Evolutionary conservation across 2,113 vertebrate species (phyloP), one percentile per base, ranked within the genome.

Genomic region (Caranx ignobilis): DNA sequence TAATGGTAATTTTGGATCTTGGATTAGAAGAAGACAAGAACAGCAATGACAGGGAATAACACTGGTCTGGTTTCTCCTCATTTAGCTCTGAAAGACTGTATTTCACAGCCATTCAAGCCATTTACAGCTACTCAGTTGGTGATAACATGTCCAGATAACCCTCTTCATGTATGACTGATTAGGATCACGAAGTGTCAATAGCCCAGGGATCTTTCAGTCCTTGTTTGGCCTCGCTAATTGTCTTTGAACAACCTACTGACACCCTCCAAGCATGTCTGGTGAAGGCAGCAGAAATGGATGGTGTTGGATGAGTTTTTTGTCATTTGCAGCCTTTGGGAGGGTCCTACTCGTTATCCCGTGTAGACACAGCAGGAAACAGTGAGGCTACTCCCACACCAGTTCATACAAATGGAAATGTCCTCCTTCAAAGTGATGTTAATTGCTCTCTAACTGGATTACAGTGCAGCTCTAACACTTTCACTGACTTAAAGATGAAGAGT

Each of bases 331-430:
- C 81, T 37, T 35, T 71, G 73, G 83, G 81, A 80, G 0, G 31
- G 79, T 59, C 67, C 32, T 26, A 74, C 81, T 89, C 45, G 62
- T 84, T 84, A 71, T 77, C 79, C 89, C 31, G 3, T 71, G 72
- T 35, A 73, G 79, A 77, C 83, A 69, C 90, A 85, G 79, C 77
- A 70, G 88, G 89, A 79, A 81, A 55, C 60, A 34, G 75, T 54
- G 77, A 75, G 68, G 66, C 83, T 21, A 85, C 88, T 88, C 82
- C 88, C 74, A 71, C 69, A 55, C 62, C 72, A 56, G 68, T 70
- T 39, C 78, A 88, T 86, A 81, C 75, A 91, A 57, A 93, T 90
- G 88, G 85, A 90, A 90, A 92, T 88, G 71, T 73, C 63, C 61
- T 83, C 52, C 39, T 63, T 78, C 50, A 72, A 83, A 63, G 15